These are phyloP conservation scores for Holocentrus rufus DNA, from an alignment of 2,797 vertebrate species.

Conservation along the genomic window DNA sequence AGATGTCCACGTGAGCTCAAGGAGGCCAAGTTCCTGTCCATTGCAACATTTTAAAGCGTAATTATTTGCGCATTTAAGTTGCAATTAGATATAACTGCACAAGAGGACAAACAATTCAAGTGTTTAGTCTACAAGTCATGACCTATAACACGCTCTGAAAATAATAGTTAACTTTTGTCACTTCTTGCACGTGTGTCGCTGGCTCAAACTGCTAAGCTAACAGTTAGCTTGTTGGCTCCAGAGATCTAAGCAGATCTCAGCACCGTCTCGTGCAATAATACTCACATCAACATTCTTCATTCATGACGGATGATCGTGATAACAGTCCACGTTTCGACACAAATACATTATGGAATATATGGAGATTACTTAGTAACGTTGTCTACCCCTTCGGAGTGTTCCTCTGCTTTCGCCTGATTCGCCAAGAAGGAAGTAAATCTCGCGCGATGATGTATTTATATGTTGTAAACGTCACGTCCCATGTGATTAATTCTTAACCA, in stretches of 20 bases:
- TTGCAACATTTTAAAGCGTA: fast-evolving
- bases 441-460: conserved; percentile 32
- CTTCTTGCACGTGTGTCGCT: conserved; percentile 56
- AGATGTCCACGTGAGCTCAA: too few species aligned
- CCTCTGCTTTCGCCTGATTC: neutral
- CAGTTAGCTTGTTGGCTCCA: conserved; percentile 17
- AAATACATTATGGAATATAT: fast-evolving
- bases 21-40: neutral
- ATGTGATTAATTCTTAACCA: conserved; percentile 40
- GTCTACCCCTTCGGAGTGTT: too few species aligned
- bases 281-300: neutral
- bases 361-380: neutral
- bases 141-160: too few species aligned
- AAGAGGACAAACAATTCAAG: too few species aligned
- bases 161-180: fast-evolving
- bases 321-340: fast-evolving
- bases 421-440: conserved; percentile 5
- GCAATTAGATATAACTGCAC: too few species aligned
- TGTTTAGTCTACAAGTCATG: too few species aligned
- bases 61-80: too few species aligned
- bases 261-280: fast-evolving
- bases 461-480: conserved; percentile 20
- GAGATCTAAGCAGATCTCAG: fast-evolving
- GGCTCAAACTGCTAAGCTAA: conserved; percentile 17
- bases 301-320: conserved; percentile 40